These are phyloP conservation scores for Cephalopachus bancanus DNA, from an alignment of 2,797 vertebrate species.

Conservation along the genomic window DNA sequence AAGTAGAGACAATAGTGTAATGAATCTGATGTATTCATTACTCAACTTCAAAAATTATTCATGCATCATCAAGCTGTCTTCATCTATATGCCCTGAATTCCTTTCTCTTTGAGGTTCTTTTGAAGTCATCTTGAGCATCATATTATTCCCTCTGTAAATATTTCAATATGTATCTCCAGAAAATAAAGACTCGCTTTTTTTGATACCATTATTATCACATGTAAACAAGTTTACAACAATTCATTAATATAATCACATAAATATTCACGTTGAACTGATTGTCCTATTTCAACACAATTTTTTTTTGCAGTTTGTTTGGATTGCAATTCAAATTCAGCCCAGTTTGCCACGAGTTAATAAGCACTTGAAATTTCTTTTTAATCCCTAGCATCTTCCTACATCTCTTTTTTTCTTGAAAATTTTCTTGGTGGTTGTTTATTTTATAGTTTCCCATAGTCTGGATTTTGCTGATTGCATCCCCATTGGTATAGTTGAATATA, in stretches of 20 bases:
- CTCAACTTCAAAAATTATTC: background rate
- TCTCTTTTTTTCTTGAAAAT: background rate
- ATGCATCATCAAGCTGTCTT: background rate
- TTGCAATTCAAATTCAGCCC: background rate
- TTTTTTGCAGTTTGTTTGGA: background rate
- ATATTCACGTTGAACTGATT: constrained; percentile 24
- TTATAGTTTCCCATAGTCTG: background rate
- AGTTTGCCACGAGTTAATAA: background rate
- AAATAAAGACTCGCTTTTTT: background rate
- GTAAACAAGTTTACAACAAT: background rate
- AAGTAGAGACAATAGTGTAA: background rate
- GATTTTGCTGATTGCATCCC: background rate
- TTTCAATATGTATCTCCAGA: background rate
- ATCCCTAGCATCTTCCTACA: background rate
- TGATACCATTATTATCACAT: background rate
- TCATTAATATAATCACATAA: background rate
- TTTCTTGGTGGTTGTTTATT: background rate
- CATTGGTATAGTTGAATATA: background rate
- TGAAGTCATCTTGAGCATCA: background rate
- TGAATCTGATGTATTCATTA: background rate
- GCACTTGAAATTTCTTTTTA: background rate
- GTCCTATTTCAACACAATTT: background rate
- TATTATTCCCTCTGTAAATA: constrained; percentile 17
- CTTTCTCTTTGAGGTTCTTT: background rate
- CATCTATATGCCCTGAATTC: background rate